A percentile compares a stretch with the other conserved stretches of the same genome.
phyloP scores from a whole-genome alignment of 1,140 invertebrate genomes.

The Wiebesia pumilae region DNA sequence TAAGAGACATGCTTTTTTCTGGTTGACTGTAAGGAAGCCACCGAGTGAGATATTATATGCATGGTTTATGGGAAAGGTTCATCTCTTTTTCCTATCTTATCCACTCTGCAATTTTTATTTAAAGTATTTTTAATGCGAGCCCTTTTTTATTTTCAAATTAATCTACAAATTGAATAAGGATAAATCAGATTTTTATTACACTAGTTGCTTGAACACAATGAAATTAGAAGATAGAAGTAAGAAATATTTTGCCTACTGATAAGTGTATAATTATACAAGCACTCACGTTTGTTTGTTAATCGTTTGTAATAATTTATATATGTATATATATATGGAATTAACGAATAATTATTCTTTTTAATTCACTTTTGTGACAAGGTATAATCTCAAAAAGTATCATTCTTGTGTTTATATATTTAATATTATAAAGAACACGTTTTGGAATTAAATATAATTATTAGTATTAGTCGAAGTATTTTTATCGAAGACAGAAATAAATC shows the following conservation, averaged over 20 bases:
- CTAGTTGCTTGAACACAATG: background rate
- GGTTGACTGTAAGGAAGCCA: background rate
- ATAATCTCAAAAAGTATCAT: background rate
- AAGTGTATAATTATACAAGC: background rate
- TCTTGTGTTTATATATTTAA: background rate
- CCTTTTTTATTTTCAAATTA: background rate
- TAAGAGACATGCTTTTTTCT: conserved; percentile 4
- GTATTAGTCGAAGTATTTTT: background rate
- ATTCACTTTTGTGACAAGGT: background rate
- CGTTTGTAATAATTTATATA: too few species aligned
- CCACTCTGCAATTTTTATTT: background rate
- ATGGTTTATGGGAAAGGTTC: background rate
- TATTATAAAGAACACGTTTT: background rate
- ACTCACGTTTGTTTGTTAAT: background rate
- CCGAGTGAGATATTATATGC: background rate
- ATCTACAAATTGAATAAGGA: background rate
- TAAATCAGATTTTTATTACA: too few species aligned
- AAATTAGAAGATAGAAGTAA: background rate
- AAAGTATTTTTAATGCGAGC: background rate
- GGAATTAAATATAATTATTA: background rate
- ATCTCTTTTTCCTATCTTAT: background rate
- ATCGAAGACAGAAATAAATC: background rate
- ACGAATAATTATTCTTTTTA: background rate
- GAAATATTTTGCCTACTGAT: background rate
- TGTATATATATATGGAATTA: too few species aligned